Conservation (phyloP, 2,797 vertebrate genomes). For the Crenichthys baileyi region DNA sequence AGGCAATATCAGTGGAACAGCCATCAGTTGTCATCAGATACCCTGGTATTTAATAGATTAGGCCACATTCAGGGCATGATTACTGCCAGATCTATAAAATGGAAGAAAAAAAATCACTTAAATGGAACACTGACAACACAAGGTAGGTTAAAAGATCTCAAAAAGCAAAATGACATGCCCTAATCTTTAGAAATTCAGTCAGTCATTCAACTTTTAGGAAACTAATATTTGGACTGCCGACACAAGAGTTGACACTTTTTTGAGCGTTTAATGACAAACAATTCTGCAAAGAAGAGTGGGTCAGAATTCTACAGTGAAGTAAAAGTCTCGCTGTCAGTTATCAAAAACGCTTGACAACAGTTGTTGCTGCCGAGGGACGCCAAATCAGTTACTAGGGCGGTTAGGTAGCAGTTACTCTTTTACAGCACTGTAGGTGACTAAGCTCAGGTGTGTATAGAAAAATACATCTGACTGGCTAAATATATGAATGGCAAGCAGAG, state of each 20-base stretch:
- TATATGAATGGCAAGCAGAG: not conserved
- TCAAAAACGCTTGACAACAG: too few relatives aligned
- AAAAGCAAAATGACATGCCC: not conserved
- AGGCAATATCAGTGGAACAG: constrained; percentile 16
- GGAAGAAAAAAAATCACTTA: not conserved
- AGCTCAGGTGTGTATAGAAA: not conserved
- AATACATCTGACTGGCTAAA: not conserved
- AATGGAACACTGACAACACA: not conserved
- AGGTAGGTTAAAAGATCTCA: not conserved
- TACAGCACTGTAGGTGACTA: not conserved
- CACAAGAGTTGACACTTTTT: not conserved
- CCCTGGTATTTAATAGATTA: constrained; percentile 6
- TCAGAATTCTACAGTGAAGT: too few relatives aligned
- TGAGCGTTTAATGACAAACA: not conserved
- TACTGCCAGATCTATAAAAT: not conserved
- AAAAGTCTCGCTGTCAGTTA: too few relatives aligned
- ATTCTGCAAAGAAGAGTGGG: too few relatives aligned
- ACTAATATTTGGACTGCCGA: not conserved
- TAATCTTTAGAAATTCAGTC: too few relatives aligned
- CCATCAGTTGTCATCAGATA: constrained; percentile 18
- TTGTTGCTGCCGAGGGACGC: not conserved
- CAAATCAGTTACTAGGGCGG: not conserved
- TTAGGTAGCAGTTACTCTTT: not conserved
- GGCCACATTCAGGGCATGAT: not conserved
- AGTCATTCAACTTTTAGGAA: not conserved